Evolutionary conservation across 2,888 invertebrate genomes (phyloP).

Genomic region (Labia minor): DNA sequence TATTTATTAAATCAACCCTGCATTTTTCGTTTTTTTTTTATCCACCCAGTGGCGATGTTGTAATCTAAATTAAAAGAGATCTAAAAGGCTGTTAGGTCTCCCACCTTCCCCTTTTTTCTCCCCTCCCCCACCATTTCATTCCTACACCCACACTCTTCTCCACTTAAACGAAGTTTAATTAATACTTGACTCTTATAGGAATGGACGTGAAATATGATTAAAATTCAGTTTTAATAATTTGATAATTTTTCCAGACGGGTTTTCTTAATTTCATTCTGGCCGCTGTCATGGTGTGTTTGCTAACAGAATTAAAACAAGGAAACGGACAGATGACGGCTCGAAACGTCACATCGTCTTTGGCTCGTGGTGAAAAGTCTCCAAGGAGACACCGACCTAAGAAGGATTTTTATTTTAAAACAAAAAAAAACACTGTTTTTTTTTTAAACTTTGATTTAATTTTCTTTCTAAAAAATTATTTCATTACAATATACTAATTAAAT

Average conservation of each 20-base stretch:
- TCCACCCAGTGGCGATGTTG: too few relatives aligned
- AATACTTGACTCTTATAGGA: conserved; percentile 13
- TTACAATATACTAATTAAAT: not conserved
- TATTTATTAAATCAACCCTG: too few relatives aligned
- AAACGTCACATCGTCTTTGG: conserved; percentile 1
- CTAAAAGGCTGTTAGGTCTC: too few relatives aligned
- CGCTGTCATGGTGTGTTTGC: conserved; percentile 5
- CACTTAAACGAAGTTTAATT: conserved; percentile 1
- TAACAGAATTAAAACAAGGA: conserved; percentile 13
- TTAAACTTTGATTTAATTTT: not conserved
- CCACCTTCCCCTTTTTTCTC: too few relatives aligned
- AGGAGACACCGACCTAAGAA: not conserved
- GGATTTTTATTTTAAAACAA: not conserved
- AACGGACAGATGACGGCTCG: conserved; percentile 13
- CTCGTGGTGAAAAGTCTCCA: not conserved
- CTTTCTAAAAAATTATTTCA: not conserved
- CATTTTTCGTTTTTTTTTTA: too few relatives aligned
- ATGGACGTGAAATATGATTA: conserved; percentile 2
- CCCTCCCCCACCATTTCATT: too few relatives aligned
- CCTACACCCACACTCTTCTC: too few relatives aligned
- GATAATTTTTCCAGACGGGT: not conserved
- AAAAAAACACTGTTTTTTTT: not conserved
- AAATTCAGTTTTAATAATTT: conserved; percentile 13
- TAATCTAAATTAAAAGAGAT: too few relatives aligned
- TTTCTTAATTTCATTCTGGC: not conserved